Base-by-base conservation (phyloP, 2,113 vertebrate species). In the Embiotoca jacksoni region DNA sequence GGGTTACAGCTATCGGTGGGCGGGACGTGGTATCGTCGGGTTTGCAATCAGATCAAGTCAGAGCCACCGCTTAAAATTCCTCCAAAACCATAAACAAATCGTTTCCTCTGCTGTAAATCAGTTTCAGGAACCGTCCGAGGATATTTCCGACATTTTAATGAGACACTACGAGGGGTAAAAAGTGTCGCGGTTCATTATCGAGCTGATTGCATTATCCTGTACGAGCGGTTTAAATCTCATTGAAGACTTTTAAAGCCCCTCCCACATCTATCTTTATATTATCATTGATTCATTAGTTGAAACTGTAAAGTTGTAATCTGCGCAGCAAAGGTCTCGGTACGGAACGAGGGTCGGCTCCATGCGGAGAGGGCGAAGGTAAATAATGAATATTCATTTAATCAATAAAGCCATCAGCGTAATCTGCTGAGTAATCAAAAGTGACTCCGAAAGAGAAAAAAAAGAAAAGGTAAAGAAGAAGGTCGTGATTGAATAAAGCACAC, bases 341-440 rank as follows among this genome's bases (percentile, higher is more conserved):
- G 0, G 16, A 44, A 41, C 60, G 52, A 32, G 32, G n/a, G 16
- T 53, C 35, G 1, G 2, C 2, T 14, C 59, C 11, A 5, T 46
- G 30, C 11, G 41, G 1, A 73, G 7, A 37, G 6, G n/a, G 23
- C 13, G 7, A 14, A 39, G 30, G 36, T 76, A 54, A 78, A 80
- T 10, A 57, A 76, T 70, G 31, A 59, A 75, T 78, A 78, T 72
- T 82, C 54, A 81, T 47, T 58, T 49, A 69, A 79, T 84, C 76
- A 72, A 71, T 78, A 30, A 53, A 64, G 69, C 2, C 71, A 41
- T 72, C 58, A n/a, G 5, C 56, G 60, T 64, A 37, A 78, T 73
- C 53, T 69, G 14, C n/a, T 31, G 5, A 69, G 35, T 80, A 75
- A 82, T 89, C 54, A 75, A 41, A 84, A 44, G 5, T 33, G 67